A percentile compares a stretch with the other conserved stretches of the same genome.
These are phyloP conservation scores for Glaucomys volans DNA, from an alignment of 2,113 vertebrate genomes.

Conservation along the genomic window DNA sequence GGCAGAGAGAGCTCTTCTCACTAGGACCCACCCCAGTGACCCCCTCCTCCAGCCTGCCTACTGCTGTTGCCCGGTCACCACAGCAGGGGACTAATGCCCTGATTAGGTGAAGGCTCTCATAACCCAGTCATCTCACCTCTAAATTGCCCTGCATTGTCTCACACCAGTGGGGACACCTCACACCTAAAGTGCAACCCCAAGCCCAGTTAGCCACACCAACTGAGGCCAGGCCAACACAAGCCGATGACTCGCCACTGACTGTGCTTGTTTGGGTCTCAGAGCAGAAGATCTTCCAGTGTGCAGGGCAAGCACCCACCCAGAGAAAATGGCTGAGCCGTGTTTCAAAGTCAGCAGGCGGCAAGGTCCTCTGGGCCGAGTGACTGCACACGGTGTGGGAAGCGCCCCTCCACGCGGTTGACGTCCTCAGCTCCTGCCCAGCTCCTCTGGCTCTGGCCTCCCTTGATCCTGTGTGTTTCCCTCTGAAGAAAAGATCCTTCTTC, in stretches of 20 bases:
- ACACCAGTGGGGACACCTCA: not conserved
- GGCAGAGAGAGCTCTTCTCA: no score
- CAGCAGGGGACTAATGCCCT: accelerated
- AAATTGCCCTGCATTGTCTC: no score
- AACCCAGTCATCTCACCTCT: no score
- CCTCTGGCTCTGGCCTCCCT: not conserved
- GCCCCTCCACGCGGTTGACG: not conserved
- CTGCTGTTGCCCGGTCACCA: no score
- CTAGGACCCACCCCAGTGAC: no score
- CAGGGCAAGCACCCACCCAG: not conserved
- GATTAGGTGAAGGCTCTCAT: no score
- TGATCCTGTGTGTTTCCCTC: slow-evolving; percentile 23
- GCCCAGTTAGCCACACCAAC: accelerated
- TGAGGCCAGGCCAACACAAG: no score
- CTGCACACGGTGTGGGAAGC: not conserved
- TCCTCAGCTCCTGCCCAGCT: not conserved
- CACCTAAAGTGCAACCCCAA: no score
- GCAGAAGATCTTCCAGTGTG: not conserved
- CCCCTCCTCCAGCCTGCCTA: no score
- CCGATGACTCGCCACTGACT: not conserved
- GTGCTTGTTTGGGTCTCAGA: not conserved
- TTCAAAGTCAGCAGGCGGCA: not conserved
- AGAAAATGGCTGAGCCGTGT: not conserved
- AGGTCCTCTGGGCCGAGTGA: not conserved
- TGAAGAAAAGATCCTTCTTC: not conserved